Conservation (phyloP, 2,888 invertebrate genomes). For the Drosophila melanosoma region DNA sequence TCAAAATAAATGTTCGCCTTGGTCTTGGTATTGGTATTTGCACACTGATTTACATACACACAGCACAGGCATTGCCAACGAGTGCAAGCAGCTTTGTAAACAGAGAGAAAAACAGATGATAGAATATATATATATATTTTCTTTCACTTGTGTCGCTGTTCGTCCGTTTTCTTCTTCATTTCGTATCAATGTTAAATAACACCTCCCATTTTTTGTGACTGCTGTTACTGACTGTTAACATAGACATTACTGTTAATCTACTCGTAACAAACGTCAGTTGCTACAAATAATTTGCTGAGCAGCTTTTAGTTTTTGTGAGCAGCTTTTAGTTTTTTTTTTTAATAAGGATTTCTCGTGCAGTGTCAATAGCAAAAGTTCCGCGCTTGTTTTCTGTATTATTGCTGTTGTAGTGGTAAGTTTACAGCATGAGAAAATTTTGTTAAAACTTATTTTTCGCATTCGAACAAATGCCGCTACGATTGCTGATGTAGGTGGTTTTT, state of each 20-base stretch:
- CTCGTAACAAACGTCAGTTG: neutral
- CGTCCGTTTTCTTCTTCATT: conserved; percentile 81
- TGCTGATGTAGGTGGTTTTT: no score
- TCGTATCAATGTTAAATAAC: no score
- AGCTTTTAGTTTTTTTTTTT: neutral
- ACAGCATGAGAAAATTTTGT: no score
- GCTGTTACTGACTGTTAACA: neutral
- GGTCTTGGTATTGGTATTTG: no score
- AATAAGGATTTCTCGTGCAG: conserved; percentile 16
- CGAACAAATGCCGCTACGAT: no score
- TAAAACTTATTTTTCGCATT: no score
- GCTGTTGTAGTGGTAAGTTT: no score
- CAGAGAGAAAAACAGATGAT: conserved; percentile 78
- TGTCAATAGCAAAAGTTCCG: neutral
- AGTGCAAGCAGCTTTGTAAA: conserved; percentile 83
- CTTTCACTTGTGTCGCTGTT: conserved; percentile 81
- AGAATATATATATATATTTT: conserved; percentile 69
- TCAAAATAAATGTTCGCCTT: no score
- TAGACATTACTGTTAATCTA: neutral
- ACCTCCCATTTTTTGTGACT: conserved; percentile 43
- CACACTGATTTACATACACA: no score
- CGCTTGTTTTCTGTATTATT: no score
- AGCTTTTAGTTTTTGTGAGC: no score
- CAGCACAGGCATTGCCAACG: conserved; percentile 57
- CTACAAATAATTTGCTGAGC: neutral